Evolutionary conservation across 1,140 invertebrate species (phyloP), one percentile per base, ranked within the genome.

Genomic region (Penaeus vannamei): DNA sequence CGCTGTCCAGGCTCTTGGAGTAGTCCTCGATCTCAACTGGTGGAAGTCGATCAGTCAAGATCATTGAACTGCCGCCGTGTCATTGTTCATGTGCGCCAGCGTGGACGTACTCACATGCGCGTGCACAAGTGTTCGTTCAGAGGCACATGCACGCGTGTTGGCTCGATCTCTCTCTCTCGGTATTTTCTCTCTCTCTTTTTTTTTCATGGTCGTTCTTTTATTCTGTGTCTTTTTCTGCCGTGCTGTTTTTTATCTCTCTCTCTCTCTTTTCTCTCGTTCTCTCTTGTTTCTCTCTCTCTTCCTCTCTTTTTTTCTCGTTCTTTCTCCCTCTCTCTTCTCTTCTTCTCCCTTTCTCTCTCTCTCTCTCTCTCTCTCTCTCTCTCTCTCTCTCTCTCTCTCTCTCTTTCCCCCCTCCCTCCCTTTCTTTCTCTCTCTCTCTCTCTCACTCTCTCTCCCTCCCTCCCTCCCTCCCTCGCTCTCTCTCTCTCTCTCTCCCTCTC

Each of bases 1-100:
- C 91, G 59, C 88, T 90, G 86, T 91, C 91, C 2, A 91, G 36
- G 72, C 91, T 91, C 86, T 91, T 91, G 8, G 85, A 76, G 66
- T 91, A 91, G 89, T 91, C 91, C 77, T 91, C 91, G 17, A 91
- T 64, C 36, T 91, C 91, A 20, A 91, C 90, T 91, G 87, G 46
- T 14, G 66, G 46, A 61, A 22, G 77, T 26, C 8, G 64, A 32
- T 69, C n/a, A 62, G 60, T 87, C 23, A 80, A 32, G 32, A 72
- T 72, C 10, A 72, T 72, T 72, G 32, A 26, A 32, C 66, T 72
- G 32, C n/a, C 12, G 19, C n/a, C 22, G 5, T 0, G n/a, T 72
- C 66, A 12, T 72, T 72, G 32, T 72, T 72, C 66, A 20, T 17
- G 66, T 26, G 32, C 66, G 66, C 19, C 12, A 12, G 66, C 19